Evolutionary conservation across 2,888 invertebrate genomes (phyloP).

Genomic region (Rhagonycha fulva): DNA sequence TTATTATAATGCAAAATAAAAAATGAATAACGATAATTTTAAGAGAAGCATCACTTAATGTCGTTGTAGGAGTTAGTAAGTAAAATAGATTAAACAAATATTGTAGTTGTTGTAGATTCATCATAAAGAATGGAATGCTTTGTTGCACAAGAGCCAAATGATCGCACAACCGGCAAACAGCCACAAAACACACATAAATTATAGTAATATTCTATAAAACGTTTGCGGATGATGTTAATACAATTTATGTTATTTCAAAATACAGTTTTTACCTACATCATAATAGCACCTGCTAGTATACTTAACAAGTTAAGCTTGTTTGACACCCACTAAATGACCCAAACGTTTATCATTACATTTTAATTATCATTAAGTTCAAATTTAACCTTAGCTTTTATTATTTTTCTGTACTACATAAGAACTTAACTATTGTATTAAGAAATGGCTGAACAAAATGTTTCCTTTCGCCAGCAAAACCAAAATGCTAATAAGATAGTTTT

Average conservation of each 20-base stretch:
- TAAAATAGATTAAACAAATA: conserved; percentile 4
- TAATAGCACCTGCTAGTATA: conserved; percentile 12
- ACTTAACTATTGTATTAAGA: neutral
- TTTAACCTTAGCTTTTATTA: neutral
- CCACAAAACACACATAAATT: conserved; percentile 20
- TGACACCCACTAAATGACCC: conserved; percentile 12
- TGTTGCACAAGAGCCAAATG: conserved; percentile 14
- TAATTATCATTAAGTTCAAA: neutral
- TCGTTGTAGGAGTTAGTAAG: neutral
- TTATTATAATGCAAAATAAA: neutral
- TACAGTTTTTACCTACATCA: conserved; percentile 11
- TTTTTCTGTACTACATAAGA: neutral
- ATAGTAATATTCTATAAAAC: conserved; percentile 8
- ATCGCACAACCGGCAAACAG: conserved; percentile 16
- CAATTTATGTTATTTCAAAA: conserved; percentile 19
- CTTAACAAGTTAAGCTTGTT: conserved; percentile 5
- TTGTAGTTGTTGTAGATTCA: neutral
- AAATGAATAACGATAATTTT: neutral
- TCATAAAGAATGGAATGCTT: conserved; percentile 19
- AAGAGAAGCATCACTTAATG: neutral
- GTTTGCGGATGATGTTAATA: conserved; percentile 12
- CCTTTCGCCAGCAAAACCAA: neutral
- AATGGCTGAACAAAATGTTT: neutral
- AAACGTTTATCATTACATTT: neutral
- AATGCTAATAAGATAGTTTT: neutral